These are phyloP conservation scores for Neopelma chrysocephalum DNA, from an alignment of 2,797 vertebrate species.

Conservation along the genomic window DNA sequence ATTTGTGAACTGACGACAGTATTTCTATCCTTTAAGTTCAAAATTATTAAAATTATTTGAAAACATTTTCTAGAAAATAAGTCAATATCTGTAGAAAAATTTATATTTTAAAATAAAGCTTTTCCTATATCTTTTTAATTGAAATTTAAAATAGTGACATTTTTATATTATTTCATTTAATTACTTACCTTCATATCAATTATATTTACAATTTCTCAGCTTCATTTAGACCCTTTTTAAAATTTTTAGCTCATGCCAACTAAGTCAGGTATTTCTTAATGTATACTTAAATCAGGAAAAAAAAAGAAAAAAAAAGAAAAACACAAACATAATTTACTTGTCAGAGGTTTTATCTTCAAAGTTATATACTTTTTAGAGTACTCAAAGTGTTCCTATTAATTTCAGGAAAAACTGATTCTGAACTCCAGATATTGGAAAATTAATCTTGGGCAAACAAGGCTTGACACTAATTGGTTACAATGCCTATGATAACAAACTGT, in stretches of 20 bases:
- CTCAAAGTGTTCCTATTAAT: neutral
- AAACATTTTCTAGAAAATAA: neutral
- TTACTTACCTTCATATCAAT: neutral
- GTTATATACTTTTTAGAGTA: neutral
- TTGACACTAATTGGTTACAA: slow-evolving; percentile 44
- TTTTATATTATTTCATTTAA: neutral
- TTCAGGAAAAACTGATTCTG: neutral
- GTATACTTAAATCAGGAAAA: neutral
- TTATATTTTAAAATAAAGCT: neutral
- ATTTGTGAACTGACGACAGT: neutral
- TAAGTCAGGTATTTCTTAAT: neutral
- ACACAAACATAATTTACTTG: neutral
- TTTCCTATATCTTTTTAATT: neutral
- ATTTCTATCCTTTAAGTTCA: neutral
- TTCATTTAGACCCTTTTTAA: neutral
- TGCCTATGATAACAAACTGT: slow-evolving; percentile 29
- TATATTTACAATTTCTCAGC: neutral
- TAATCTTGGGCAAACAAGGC: neutral
- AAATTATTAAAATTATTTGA: neutral
- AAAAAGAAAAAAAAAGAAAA: fast-evolving
- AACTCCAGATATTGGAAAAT: slow-evolving; percentile 5
- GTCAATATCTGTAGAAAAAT: neutral
- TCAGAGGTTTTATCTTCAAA: neutral
- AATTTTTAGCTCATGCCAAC: neutral
- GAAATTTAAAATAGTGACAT: neutral